Base-by-base conservation (phyloP, 2,888 invertebrate genomes). In the Urechis unicinctus region DNA sequence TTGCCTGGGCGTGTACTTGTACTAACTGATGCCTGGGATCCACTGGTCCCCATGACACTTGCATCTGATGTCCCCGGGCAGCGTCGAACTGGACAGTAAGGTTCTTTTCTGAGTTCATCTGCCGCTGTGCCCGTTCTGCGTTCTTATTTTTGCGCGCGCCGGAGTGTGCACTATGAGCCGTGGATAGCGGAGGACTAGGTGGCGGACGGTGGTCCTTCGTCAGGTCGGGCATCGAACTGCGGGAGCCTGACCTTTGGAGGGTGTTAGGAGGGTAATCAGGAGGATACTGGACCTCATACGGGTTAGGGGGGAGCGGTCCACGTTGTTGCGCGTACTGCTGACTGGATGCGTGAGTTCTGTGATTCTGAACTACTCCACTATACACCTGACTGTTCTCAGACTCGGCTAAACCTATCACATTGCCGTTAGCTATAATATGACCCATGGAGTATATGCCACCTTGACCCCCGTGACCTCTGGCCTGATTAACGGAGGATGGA, bases 181-280 rank as follows among this genome's bases (percentile, higher is more conserved):
- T n/a, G n/a, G n/a, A n/a, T 13, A 25, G 24, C 65, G 24, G 53
- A 51, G 41, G 52, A 58, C 49, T 58, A 62, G 58, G 44, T 53
- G 47, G 46, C 54, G 45, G 59, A 46, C 36, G 55, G 44, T 2
- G 17, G 25, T 58, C 55, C 49, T 49, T 43, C 26, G 71, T 70
- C n/a, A 75, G 66, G 56, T 77, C 76, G 2, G 76, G 76, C 74
- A 77, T 73, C 2, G 76, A 77, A 51, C 74, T 70, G 61, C 75
- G 73, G 3, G 74, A 74, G 9, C 71, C 65, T 30, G 73, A 58
- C 55, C 70, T 66, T 25, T 21, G 36, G 24, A 13, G 50, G 1
- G 24, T 13, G 22, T n/a, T 24, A 25, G 22, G 52, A 28, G 9
- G 9, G 17, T 36, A 17, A 9, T 9, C 9, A 13, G 36, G 36